A percentile compares a stretch with the other conserved stretches of the same genome.
Evolutionary conservation across 2,113 vertebrate genomes (phyloP).

Genomic region (Lamprotornis superbus): DNA sequence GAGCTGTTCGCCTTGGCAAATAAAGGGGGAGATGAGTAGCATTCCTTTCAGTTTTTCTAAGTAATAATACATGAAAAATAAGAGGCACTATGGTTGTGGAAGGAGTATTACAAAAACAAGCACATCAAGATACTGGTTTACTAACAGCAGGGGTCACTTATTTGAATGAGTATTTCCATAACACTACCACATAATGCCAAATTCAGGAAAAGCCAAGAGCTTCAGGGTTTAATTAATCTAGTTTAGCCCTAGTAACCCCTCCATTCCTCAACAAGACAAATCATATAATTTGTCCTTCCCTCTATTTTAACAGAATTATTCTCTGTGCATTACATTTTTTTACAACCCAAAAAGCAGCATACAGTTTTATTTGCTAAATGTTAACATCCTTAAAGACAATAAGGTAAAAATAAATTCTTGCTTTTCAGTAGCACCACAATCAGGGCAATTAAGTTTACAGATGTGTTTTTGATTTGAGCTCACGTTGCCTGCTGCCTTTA

Average conservation of each 20-base stretch:
- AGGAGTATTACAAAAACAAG: background rate
- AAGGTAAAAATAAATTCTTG: background rate
- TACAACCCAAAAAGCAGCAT: background rate
- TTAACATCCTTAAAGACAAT: background rate
- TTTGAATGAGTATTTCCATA: background rate
- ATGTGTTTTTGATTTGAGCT: constrained; percentile 49
- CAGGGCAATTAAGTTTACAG: constrained; percentile 15
- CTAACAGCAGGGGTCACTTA: background rate
- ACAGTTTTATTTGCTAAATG: background rate
- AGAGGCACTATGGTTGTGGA: background rate
- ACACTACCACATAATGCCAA: background rate
- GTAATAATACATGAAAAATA: background rate
- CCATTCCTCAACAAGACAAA: background rate
- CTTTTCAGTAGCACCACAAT: background rate
- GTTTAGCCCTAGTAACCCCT: background rate
- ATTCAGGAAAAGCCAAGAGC: background rate
- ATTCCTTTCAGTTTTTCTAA: background rate
- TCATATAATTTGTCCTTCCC: background rate
- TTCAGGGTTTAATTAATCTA: background rate
- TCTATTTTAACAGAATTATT: background rate
- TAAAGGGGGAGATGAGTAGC: background rate
- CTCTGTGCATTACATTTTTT: background rate
- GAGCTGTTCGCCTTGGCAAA: background rate
- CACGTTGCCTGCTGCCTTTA: constrained; percentile 72
- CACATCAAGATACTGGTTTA: background rate